Percentiles rank a stretch among this genome's conserved stretches.
Evolutionary conservation across 2,797 vertebrate genomes (phyloP).

Genomic region (Rhinophrynus dorsalis): DNA sequence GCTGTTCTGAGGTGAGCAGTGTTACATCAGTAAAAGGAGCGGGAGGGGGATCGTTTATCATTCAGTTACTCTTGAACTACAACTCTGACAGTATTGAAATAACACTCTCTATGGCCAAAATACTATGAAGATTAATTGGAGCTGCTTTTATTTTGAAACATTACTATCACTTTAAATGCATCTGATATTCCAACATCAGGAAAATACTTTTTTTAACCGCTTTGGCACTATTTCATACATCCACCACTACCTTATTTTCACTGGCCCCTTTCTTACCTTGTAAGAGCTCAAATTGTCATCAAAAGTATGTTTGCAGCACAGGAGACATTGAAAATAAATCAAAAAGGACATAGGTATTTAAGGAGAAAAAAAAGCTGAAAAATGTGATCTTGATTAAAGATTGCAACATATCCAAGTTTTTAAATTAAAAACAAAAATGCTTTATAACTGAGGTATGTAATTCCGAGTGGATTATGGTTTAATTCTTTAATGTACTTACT

Average conservation of each 20-base stretch:
- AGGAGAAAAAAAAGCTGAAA: neutral
- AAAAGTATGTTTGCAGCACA: fast-evolving
- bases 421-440: neutral
- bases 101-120: no score
- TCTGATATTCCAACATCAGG: neutral
- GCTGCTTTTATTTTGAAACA: no score
- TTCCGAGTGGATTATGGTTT: fast-evolving
- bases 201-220: neutral
- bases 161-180: no score
- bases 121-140: no score
- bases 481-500: neutral
- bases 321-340: fast-evolving
- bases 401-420: conserved; percentile 1
- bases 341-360: neutral
- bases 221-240: neutral
- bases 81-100: no score
- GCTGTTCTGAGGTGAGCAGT: no score
- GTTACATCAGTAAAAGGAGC: no score
- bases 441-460: neutral
- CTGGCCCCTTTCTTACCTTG: conserved; percentile 6
- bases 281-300: neutral
- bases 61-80: no score
- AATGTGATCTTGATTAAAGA: conserved; percentile 2
- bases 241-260: neutral
- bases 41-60: no score